Evolutionary conservation across 2,888 invertebrate species (phyloP), one percentile per base, ranked within the genome.

Genomic region (Erebia ligea): DNA sequence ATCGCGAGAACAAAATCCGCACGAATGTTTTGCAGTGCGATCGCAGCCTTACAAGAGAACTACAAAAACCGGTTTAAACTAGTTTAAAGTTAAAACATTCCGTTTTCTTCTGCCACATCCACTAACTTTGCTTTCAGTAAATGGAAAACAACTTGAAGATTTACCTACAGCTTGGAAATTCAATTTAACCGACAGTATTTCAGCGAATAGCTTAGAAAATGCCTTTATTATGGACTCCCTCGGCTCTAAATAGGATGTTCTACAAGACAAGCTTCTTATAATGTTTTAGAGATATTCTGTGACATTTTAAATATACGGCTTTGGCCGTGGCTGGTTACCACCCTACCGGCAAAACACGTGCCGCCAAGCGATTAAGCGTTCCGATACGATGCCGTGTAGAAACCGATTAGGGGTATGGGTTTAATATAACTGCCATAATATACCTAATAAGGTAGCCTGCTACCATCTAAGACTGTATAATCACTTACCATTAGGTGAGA

Each of bases 111-210:
- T 67, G 67, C 58, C 48, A 5, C 61, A 48, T 40, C 59, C 42
- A 48, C 69, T 68, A 76, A 77, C 77, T 76, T 70, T 68, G 45
- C 67, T 74, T 76, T 76, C 68, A 74, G 73, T 74, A 71, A 77
- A 77, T 76, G 70, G 76, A 76, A 73, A 76, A 75, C 76, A 76
- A 76, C 74, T 76, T 63, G 11, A 75, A 73, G 73, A 73, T 72
- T 71, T 72, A 73, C 72, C 73, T 71, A 63, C 67, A 71, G 56
- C 71, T 69, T 25, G 59, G 66, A 61, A 70, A 72, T 74, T 69
- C 68, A 71, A 69, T 74, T 72, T 72, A 59, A 34, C 70, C 61
- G 48, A 40, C 66, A 62, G 67, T 61, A 67, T 70, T 67, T 63
- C 69, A 63, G 65, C 54, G 40, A 57, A 13, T 58, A 66, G 65